A percentile compares a stretch with the other conserved stretches of the same genome.
phyloP scores from a whole-genome alignment of 2,888 invertebrate species.

The Pristionchus entomophagus region DNA sequence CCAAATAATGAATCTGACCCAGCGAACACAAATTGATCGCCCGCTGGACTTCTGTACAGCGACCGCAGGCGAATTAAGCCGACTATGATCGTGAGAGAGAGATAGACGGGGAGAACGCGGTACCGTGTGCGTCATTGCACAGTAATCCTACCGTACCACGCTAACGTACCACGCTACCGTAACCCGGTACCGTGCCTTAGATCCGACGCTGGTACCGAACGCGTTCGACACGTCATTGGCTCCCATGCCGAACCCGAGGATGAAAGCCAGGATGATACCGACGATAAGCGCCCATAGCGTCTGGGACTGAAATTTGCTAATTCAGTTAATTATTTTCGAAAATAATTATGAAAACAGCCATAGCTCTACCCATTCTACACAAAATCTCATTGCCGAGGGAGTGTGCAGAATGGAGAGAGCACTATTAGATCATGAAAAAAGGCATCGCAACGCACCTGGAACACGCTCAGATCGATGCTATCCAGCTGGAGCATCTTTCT shows the following conservation, averaged over 20 bases:
- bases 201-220: conserved; percentile 97
- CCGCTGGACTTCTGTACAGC: too few species aligned
- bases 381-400: too few species aligned
- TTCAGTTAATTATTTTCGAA: neutral
- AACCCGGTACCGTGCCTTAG: conserved; percentile 88
- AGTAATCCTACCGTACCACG: neutral
- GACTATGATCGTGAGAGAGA: too few species aligned
- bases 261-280: conserved; percentile 93
- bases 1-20: too few species aligned
- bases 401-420: too few species aligned
- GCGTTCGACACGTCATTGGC: conserved; percentile 98
- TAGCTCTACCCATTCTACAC: too few species aligned
- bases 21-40: too few species aligned
- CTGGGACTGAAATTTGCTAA: conserved; percentile 54
- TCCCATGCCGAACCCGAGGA: conserved; percentile 96
- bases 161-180: neutral
- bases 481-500: neutral
- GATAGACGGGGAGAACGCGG: too few species aligned
- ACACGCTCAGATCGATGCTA: neutral
- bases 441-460: neutral
- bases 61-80: too few species aligned
- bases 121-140: too few species aligned
- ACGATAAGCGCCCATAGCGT: conserved; percentile 88
- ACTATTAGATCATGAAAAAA: neutral
- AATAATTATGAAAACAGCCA: neutral